Percentiles rank a stretch among this genome's conserved stretches.
phyloP scores from a whole-genome alignment of 2,888 invertebrate genomes.

The Macaria notata region DNA sequence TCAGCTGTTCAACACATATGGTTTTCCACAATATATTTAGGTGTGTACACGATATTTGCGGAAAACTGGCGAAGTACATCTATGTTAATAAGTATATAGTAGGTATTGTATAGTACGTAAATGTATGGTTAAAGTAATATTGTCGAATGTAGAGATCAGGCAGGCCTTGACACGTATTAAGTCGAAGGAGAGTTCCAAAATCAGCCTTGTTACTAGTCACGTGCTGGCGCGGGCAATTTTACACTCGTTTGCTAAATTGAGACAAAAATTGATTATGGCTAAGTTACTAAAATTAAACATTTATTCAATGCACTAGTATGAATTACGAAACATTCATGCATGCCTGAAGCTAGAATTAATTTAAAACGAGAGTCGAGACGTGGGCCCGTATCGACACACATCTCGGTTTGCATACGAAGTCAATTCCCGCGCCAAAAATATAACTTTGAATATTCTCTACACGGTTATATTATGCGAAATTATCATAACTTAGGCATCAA shows the following conservation, averaged over 20 bases:
- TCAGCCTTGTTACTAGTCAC: slow-evolving; percentile 1
- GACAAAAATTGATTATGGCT: no score
- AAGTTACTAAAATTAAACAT: no score
- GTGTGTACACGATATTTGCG: no score
- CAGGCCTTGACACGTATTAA: slow-evolving; percentile 10
- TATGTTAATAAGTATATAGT: no score
- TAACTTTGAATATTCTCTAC: no score
- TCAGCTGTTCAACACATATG: slow-evolving; percentile 31
- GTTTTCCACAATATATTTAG: slow-evolving; percentile 3
- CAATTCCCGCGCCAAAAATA: no score
- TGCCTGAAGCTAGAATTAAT: no score
- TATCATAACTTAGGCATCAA: slow-evolving; percentile 18
- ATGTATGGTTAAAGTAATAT: slow-evolving; percentile 4
- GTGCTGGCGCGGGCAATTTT: background rate
- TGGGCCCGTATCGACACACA: background rate
- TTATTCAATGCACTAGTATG: no score
- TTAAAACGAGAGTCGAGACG: no score
- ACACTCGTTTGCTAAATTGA: no score
- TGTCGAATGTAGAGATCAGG: slow-evolving; percentile 12
- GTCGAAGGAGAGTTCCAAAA: slow-evolving; percentile 10
- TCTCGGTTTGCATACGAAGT: background rate
- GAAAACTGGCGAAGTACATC: no score
- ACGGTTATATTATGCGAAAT: slow-evolving; percentile 1
- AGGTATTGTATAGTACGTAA: background rate
- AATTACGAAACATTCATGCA: no score